A percentile compares a stretch with the other conserved stretches of the same genome.
Conservation (phyloP, 2,113 vertebrate species). For the Otis tarda region DNA sequence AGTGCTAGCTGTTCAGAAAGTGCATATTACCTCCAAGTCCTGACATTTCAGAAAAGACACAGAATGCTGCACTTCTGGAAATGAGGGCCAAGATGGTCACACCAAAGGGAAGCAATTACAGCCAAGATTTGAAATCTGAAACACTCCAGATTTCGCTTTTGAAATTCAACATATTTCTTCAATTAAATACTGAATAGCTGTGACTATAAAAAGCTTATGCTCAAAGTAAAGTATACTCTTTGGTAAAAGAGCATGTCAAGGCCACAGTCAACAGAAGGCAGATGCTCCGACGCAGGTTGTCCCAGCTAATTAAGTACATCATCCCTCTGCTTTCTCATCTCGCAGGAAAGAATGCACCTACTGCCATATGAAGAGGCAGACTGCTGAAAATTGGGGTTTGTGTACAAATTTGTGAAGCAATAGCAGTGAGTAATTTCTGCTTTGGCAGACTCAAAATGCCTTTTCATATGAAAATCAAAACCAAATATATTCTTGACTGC, state of each 20-base stretch:
- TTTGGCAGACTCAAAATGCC: not conserved
- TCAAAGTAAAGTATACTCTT: not conserved
- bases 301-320: not conserved
- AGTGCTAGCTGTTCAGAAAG: not conserved
- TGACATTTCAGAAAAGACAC: not conserved
- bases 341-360: slow-evolving; percentile 12
- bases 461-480: not conserved
- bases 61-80: not conserved
- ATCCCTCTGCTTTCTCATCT: not conserved
- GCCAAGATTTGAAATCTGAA: slow-evolving; percentile 3
- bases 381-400: not conserved
- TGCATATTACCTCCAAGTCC: not conserved
- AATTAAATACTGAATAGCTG: slow-evolving; percentile 7
- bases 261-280: slow-evolving; percentile 2
- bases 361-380: not conserved
- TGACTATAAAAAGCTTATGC: not conserved
- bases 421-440: not conserved
- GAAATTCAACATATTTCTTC: not conserved
- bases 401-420: not conserved
- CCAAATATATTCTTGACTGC: not conserved
- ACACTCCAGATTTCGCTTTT: not conserved
- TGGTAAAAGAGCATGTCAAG: not conserved
- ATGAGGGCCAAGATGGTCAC: not conserved
- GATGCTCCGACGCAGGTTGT: not conserved
- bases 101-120: slow-evolving; percentile 24